Evolutionary conservation across 2,797 vertebrate genomes (phyloP), one percentile per base, ranked within the genome.

Genomic region (Hipposideros larvatus): DNA sequence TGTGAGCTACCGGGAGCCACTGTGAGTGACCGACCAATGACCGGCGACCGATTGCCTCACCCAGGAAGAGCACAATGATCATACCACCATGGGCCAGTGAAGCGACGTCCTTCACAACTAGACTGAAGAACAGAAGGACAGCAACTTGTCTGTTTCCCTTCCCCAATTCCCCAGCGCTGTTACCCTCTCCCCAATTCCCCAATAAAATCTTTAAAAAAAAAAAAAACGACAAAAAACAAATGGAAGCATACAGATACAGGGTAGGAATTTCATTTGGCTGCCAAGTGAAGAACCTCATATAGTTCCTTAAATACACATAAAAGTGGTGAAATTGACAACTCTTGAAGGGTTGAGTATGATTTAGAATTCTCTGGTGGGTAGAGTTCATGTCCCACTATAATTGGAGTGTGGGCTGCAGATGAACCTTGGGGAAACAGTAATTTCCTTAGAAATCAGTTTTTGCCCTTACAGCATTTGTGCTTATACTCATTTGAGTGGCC

Each of bases 371-470:
- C 11, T 10, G 65, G 3, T 66, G 24, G 22, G 7, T 61, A 28
- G 41, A 57, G 3, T 57, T 57, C 31, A 79, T 66, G 11, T 61
- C 61, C 19, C 22, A 19, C 6, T 85, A 10, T 41, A 66, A 19
- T 16, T 41, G 74, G 74, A 86, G 15, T 16, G 51, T 65, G 73
- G 73, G 66, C 73, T 79, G 16, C 8, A 75, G 51, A 4, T 85
- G 11, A 61, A 65, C 24, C 43, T 37, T 77, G 70, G n/a, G 41
- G 41, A 80, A 84, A 77, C 37, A 57, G 11, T 0, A 3, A 0
- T 80, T 89, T 95, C n/a, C n/a, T 70, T 90, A 55, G 41, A 85
- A 43, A 24, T 61, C 21, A n/a, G 34, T n/a, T 59, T 77, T 77
- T 85, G 10, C 41, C 34, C 22, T 83, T 37, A 63, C 0, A 19